Conservation (phyloP, 2,797 vertebrate species). For the Lepidocolaptes lacrymiger region DNA sequence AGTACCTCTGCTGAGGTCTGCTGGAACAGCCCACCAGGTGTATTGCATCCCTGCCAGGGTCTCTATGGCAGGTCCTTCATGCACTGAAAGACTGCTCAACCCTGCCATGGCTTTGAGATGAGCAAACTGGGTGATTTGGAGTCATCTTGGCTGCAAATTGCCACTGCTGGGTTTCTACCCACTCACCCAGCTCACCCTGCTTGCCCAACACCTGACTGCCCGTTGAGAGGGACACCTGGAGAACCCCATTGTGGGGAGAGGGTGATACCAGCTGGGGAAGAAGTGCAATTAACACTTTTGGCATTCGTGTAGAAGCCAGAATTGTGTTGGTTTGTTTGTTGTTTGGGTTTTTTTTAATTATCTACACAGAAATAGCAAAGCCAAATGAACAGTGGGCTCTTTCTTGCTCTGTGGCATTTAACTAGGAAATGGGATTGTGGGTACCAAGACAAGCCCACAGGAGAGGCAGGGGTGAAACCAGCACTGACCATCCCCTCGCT, state of each 20-base stretch:
- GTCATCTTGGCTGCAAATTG: background rate
- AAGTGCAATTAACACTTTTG: background rate
- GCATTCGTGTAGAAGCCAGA: background rate
- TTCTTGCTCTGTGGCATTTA: background rate
- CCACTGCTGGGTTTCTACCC: background rate
- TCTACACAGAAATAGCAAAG: background rate
- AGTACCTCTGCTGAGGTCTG: background rate
- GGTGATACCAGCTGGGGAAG: background rate
- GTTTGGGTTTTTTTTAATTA: background rate
- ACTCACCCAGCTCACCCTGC: rapidly evolving
- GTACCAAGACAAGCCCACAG: rapidly evolving
- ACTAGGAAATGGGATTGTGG: background rate
- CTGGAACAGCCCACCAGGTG: rapidly evolving
- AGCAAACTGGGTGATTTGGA: background rate
- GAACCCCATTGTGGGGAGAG: background rate
- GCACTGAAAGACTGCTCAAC: background rate
- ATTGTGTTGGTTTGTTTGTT: background rate
- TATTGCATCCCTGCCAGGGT: rapidly evolving
- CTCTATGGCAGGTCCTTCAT: rapidly evolving
- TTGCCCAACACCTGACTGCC: background rate
- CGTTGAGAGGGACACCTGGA: background rate
- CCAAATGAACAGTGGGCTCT: background rate
- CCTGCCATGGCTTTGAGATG: rapidly evolving
- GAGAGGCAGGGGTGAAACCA: background rate
- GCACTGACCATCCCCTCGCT: background rate